Evolutionary conservation across 2,113 vertebrate genomes (phyloP), one percentile per base, ranked within the genome.

Genomic region (Terrapene triunguis): DNA sequence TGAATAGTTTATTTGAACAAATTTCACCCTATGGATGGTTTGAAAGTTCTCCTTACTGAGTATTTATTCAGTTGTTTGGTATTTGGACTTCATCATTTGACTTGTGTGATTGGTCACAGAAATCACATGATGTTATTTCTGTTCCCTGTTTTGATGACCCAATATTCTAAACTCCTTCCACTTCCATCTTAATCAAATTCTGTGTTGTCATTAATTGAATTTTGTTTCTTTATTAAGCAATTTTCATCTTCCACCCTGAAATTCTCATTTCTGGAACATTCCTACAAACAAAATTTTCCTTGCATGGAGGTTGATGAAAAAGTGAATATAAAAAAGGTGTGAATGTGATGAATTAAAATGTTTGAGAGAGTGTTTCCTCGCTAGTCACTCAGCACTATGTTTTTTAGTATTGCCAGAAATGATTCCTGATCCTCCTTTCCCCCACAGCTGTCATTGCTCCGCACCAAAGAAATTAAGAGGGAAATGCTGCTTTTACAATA

Each of bases 401-500:
- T 84, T 85, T 95, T 86, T 32, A 92, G 84, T 78, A 8, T 50
- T 3, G 17, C 69, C 90, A 83, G 42, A 94, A 97, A 89, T 89
- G 27, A 72, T 10, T 69, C 65, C 19, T 6, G 4, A 81, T 96
- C 65, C n/a, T 44, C 17, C 91, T 82, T 95, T 95, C 57, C 93
- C 5, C 24, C 22, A 25, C 16, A 84, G 12, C 32, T 32, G 65
- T 72, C 79, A 89, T 57, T 86, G 53, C 12, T 87, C 82, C 65
- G 54, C 90, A 95, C 57, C 9, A 81, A 94, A 87, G 35, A 88
- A 94, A 89, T 81, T 91, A 89, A 96, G 94, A 95, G 47, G 14
- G 84, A 93, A 82, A 85, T 89, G 86, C 85, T 95, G 79, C 81
- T 95, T 82, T 91, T 88, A 95, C 65, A 72, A 95, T 92, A 93